Conservation (phyloP, 2,888 invertebrate genomes). For the Kuschelorhynchus macadamiae region DNA sequence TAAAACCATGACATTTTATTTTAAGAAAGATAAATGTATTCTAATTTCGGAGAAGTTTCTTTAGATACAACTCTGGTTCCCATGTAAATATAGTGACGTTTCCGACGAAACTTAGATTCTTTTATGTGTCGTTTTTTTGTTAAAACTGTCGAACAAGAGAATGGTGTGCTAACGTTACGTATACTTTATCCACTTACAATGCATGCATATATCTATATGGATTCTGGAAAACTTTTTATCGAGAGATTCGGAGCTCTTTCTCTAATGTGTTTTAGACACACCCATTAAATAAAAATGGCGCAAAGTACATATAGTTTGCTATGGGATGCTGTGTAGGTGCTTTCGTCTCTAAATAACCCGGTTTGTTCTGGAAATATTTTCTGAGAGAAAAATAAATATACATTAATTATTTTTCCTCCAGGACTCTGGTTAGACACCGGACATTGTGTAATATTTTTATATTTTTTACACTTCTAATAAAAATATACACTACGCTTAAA, state of each 20-base stretch:
- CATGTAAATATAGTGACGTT: constrained; percentile 42
- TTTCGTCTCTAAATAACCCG: too few species aligned
- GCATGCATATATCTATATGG: constrained; percentile 22
- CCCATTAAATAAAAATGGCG: constrained; percentile 13
- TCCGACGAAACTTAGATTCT: constrained; percentile 39
- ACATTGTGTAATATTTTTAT: too few species aligned
- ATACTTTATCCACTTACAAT: constrained; percentile 38
- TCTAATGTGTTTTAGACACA: constrained; percentile 21
- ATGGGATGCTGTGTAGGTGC: too few species aligned
- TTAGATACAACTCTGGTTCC: constrained; percentile 23
- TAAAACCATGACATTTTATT: constrained; percentile 42
- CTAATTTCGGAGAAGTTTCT: constrained; percentile 40
- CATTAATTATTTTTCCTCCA: too few species aligned
- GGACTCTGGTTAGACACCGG: too few species aligned
- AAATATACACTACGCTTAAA: too few species aligned
- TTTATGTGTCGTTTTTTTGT: constrained; percentile 27
- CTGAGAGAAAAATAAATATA: too few species aligned
- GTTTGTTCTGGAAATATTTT: too few species aligned
- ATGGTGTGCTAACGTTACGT: constrained; percentile 16
- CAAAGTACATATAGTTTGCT: too few species aligned
- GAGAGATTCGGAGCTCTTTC: constrained; percentile 16
- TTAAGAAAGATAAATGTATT: constrained; percentile 47
- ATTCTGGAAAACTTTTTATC: constrained; percentile 35
- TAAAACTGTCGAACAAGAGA: constrained; percentile 20
- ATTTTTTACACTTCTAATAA: too few species aligned